phyloP scores from a whole-genome alignment of 2,797 vertebrate genomes.

The Astyanax mexicanus region DNA sequence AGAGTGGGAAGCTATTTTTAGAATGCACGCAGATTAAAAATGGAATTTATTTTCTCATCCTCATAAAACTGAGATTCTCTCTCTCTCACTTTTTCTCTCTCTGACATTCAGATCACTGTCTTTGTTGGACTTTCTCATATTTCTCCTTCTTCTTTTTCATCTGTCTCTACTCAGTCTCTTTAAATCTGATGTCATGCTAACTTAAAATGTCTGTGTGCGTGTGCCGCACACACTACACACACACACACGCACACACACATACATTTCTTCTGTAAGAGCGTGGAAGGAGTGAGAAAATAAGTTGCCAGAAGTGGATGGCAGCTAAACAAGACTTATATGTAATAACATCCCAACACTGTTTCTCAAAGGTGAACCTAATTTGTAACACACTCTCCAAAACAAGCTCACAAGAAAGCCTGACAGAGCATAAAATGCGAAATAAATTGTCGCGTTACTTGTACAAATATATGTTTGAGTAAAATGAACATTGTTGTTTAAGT shows the following conservation, averaged over 20 bases:
- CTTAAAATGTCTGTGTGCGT: conserved; percentile 66
- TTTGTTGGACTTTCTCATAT: conserved; percentile 73
- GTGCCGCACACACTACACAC: conserved; percentile 63
- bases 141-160: conserved; percentile 66
- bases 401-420: conserved; percentile 37
- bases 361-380: conserved; percentile 68
- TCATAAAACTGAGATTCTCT: conserved; percentile 71
- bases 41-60: conserved; percentile 74
- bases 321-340: conserved; percentile 66
- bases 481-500: no score
- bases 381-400: conserved; percentile 28
- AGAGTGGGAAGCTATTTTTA: conserved; percentile 76
- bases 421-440: conserved; percentile 26
- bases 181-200: conserved; percentile 76
- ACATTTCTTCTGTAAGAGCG: conserved; percentile 56
- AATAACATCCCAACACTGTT: conserved; percentile 62
- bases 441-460: conserved; percentile 25
- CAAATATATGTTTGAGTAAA: neutral
- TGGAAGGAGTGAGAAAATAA: conserved; percentile 59
- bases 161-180: conserved; percentile 66
- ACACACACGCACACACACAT: no score
- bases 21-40: conserved; percentile 73
- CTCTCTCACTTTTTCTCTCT: conserved; percentile 51
- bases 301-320: conserved; percentile 66
- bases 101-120: conserved; percentile 70